Evolutionary conservation across 2,888 invertebrate species (phyloP), one percentile per base, ranked within the genome.

Genomic region (Dicyrtomina minuta): DNA sequence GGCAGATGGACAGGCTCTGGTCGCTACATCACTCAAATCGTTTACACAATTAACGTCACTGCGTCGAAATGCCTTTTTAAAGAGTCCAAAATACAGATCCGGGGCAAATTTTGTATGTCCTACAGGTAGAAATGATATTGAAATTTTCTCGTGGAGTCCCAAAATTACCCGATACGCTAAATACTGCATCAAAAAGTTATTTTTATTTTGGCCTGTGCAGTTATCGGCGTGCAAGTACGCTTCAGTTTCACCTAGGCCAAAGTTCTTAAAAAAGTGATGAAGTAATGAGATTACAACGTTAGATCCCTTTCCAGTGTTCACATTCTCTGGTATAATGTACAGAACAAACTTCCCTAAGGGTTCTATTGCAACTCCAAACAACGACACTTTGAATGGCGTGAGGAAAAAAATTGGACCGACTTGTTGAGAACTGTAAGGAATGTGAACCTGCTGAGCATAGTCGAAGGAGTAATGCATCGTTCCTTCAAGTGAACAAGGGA

Each of bases 71-170:
- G 20, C 3, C n/a, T 44, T 66, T 22, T 66, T 66, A 17, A 66
- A 66, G 2, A 66, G 2, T 2, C 66, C 66, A 26, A n/a, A n/a
- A n/a, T n/a, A n/a, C n/a, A n/a, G n/a, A n/a, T n/a, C n/a, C n/a
- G n/a, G n/a, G n/a, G n/a, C 41, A 66, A 66, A 66, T n/a, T 66
- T 66, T 5, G 66, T 66, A 15, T 66, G 66, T 1, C 66, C 66
- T 1, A 56, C 66, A 4, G 43, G 55, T 1, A 65, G 17, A 24
- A 65, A 65, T 13, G 55, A 65, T 3, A 65, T 1, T 20, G 22
- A 1, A 4, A 65, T n/a, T 10, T 10, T 6, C 2, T 55, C 4
- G n/a, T 65, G 65, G 1, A 4, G 5, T 2, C 65, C 65, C 6
- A n/a, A 15, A 15, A 65, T 6, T n/a, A 41, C 17, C 15, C 65